Conservation (phyloP, 2,113 vertebrate species). For the Meriones unguiculatus region DNA sequence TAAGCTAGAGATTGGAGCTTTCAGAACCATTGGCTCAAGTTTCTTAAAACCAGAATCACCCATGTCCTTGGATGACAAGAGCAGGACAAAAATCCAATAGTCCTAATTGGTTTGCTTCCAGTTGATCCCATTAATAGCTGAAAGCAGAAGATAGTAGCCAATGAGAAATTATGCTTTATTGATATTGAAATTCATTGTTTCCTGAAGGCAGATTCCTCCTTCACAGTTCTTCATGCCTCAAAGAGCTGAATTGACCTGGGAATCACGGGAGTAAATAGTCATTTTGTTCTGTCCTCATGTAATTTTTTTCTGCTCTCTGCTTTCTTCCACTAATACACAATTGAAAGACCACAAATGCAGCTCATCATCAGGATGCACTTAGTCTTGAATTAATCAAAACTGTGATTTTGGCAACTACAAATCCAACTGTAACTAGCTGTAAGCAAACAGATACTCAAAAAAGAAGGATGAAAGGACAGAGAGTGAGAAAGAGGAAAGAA, state of each 20-base stretch:
- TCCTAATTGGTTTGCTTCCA: background rate
- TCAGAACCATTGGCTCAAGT: background rate
- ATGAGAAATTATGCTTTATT: background rate
- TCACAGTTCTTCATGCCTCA: conserved; percentile 56
- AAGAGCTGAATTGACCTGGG: background rate
- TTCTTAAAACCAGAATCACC: background rate
- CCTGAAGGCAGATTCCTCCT: conserved; percentile 65
- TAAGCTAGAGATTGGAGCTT: conserved; percentile 11
- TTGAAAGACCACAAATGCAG: background rate
- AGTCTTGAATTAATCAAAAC: conserved; percentile 13
- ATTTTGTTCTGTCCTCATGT: background rate
- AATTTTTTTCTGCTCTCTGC: background rate
- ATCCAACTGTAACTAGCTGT: background rate
- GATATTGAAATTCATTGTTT: conserved; percentile 23
- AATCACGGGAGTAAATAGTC: conserved; percentile 20
- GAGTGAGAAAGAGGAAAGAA: background rate
- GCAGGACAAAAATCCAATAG: background rate
- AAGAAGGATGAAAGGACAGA: background rate
- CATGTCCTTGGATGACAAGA: background rate
- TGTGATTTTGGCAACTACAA: conserved; percentile 54
- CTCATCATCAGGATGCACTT: background rate
- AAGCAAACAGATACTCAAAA: conserved; percentile 5
- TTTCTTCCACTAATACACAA: background rate
- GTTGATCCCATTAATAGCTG: conserved; percentile 10
- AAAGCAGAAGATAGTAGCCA: conserved; percentile 36